Evolutionary conservation across 2,888 invertebrate species (phyloP).

Genomic region (Agonopterix heracliana): DNA sequence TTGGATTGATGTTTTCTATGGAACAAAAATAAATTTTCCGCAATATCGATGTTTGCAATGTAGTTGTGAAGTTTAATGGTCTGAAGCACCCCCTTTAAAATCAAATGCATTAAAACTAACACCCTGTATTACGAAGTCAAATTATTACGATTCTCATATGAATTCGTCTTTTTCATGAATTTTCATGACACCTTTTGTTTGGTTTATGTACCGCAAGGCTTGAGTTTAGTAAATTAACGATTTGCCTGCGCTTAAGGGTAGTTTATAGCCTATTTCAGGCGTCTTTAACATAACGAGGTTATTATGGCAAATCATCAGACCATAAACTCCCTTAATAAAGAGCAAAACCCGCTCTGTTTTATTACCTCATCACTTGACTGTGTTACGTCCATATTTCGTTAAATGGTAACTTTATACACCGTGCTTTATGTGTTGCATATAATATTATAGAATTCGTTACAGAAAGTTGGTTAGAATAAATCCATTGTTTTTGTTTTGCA

Average conservation of each 20-base stretch:
- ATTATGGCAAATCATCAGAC: slow-evolving; percentile 10
- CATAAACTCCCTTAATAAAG: slow-evolving; percentile 8
- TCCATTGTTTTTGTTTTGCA: background rate
- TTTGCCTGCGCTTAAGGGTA: background rate
- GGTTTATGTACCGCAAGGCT: no score
- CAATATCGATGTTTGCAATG: no score
- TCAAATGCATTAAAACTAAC: no score
- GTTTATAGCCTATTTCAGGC: slow-evolving; percentile 7
- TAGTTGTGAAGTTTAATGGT: no score
- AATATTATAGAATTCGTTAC: background rate
- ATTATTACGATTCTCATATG: no score
- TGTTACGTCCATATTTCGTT: background rate
- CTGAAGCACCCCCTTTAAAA: no score
- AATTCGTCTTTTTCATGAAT: no score
- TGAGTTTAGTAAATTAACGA: no score
- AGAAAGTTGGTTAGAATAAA: background rate
- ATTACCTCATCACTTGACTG: slow-evolving; percentile 2
- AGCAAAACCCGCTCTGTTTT: slow-evolving; percentile 8
- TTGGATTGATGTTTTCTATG: no score
- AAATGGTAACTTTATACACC: background rate
- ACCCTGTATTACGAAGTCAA: no score
- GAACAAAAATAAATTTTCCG: no score
- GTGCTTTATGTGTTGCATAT: background rate
- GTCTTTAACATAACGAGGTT: slow-evolving; percentile 7
- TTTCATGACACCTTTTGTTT: no score